Conservation (phyloP, 2,797 vertebrate species). For the Psittacula echo region DNA sequence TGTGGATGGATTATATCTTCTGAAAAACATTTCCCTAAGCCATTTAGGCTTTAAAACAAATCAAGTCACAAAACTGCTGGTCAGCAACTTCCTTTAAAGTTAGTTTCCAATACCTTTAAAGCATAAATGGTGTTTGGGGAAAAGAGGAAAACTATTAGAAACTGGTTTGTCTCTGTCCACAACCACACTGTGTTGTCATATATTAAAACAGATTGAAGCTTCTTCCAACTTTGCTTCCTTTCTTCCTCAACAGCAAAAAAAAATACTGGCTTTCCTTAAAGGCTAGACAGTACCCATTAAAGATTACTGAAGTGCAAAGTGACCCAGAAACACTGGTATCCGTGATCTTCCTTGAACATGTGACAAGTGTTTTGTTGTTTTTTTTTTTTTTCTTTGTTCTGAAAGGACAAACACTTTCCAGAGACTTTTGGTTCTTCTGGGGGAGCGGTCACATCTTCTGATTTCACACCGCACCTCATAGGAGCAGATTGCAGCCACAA, state of each 20-base stretch:
- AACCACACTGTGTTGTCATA: neutral
- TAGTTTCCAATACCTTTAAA: slow-evolving; percentile 47
- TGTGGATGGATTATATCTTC: slow-evolving; percentile 47
- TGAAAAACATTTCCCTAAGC: slow-evolving; percentile 61
- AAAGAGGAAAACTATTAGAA: neutral
- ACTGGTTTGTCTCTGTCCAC: neutral
- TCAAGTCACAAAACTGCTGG: slow-evolving; percentile 57
- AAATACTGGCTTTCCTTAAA: neutral
- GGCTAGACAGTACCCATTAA: neutral
- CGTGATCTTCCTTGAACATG: neutral
- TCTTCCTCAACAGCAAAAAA: neutral
- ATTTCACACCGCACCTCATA: neutral
- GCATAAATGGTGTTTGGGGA: neutral
- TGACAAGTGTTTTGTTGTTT: neutral
- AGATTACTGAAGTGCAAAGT: neutral
- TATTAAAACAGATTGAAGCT: neutral
- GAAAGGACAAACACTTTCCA: neutral
- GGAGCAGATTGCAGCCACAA: fast-evolving
- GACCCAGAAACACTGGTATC: neutral
- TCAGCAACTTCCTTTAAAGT: slow-evolving; percentile 64
- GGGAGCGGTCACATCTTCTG: neutral
- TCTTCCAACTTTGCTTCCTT: neutral
- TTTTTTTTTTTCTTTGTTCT: neutral
- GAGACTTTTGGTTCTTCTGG: neutral
- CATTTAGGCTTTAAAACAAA: slow-evolving; percentile 67